Evolutionary conservation across 1,140 invertebrate species (phyloP).

Genomic region (Proctacanthus coquilletti): DNA sequence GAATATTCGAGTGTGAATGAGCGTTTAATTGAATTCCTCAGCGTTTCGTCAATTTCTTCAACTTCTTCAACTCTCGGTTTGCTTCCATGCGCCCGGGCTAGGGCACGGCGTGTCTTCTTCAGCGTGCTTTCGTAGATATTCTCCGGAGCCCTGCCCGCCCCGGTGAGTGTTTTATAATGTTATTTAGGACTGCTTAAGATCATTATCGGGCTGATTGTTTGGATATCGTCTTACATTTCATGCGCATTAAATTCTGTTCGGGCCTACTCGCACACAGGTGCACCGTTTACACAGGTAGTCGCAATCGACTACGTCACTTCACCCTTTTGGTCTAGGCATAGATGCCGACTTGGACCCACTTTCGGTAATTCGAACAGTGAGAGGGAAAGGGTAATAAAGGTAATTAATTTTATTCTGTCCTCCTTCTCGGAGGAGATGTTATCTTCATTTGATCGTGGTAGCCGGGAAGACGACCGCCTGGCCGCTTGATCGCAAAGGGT

Average conservation of each 20-base stretch:
- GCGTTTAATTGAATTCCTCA: neutral
- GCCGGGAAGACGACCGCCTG: too few relatives aligned
- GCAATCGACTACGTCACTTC: neutral
- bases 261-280: neutral
- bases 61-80: neutral
- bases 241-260: constrained; percentile 1
- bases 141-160: too few relatives aligned
- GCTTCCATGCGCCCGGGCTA: neutral
- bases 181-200: neutral
- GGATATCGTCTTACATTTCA: constrained; percentile 3
- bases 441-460: too few relatives aligned
- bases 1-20: neutral
- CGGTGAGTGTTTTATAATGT: neutral
- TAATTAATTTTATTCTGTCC: too few relatives aligned
- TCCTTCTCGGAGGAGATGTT: too few relatives aligned
- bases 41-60: neutral
- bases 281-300: neutral
- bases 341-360: too few relatives aligned
- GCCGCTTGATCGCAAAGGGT: too few relatives aligned
- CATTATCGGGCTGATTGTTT: neutral
- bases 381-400: too few relatives aligned
- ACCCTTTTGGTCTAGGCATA: too few relatives aligned
- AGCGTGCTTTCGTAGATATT: too few relatives aligned
- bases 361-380: too few relatives aligned
- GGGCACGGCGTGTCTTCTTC: too few relatives aligned